Evolutionary conservation across 2,888 invertebrate genomes (phyloP), one percentile per base, ranked within the genome.

Genomic region (Eremobia ochroleuca): DNA sequence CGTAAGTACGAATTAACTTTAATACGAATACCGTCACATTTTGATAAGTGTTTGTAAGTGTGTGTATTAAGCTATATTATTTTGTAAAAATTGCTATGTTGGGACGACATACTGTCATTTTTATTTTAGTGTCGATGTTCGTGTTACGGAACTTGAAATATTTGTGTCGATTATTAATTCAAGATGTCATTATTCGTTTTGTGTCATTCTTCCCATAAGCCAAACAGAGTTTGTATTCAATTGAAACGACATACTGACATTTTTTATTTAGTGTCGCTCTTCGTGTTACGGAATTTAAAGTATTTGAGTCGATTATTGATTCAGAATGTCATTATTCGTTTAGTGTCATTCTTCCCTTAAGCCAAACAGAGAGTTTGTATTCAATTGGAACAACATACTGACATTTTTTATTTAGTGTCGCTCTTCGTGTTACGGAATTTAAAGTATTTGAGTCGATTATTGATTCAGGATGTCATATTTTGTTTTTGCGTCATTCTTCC

Each of bases 211-310:
- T n/a, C n/a, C n/a, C n/a, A n/a, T n/a, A n/a, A n/a, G n/a, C n/a
- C n/a, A n/a, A n/a, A n/a, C n/a, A n/a, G n/a, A n/a, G n/a, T n/a
- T n/a, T n/a, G n/a, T n/a, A n/a, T n/a, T n/a, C n/a, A n/a, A n/a
- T n/a, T n/a, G n/a, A n/a, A 43, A 59, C 28, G 59, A 70, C 59
- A 70, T 70, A 70, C 72, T 72, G 72, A 37, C 72, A 72, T 72
- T 72, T 72, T 64, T 72, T 64, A 52, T 72, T 72, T 64, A 64
- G 72, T 64, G 62, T 37, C 64, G n/a, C 62, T 72, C 62, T 72
- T 72, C 72, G 52, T 52, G 64, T 72, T 64, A 72, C 72, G n/a
- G 64, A 64, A 40, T 59, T 70, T 64, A n/a, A 72, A 72, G 40
- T 64, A 72, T 64, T 72, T 37, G 72, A 64, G 49, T 64, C n/a